Evolutionary conservation across 2,888 invertebrate genomes (phyloP), one percentile per base, ranked within the genome.

Genomic region (Ommatoiulus sabulosus): DNA sequence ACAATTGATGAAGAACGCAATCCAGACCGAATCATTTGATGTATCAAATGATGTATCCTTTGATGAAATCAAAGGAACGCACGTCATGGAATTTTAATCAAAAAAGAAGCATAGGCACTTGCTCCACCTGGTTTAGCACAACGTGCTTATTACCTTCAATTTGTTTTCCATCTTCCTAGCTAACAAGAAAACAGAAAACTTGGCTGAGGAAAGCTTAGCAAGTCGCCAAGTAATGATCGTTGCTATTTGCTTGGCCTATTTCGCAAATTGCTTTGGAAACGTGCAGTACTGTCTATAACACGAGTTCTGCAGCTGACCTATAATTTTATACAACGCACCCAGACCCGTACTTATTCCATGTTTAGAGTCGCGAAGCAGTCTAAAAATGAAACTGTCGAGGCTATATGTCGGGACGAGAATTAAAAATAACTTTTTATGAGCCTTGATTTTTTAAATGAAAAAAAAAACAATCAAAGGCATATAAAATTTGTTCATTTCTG

Each of bases 161-260:
- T 24, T 24, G 72, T n/a, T 72, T 24, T 72, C 72, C 72, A 80
- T 80, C 80, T 43, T 43, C 15, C 80, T 35, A 35, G 80, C 35
- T 24, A 80, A 80, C 7, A 35, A 80, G 80, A 80, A 57, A n/a
- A 57, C 57, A 52, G 52, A 52, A 24, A 72, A 72, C 80, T 80
- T 80, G 80, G 80, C 80, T 80, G 5, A 80, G 35, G 15, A 35
- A 80, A 80, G 12, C 80, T 35, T 35, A 80, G 80, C 35, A 80
- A 35, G 0, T 80, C 35, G 80, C 80, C 80, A 80, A 80, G 80
- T 80, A 80, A 80, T 80, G 80, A 80, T 80, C 35, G 80, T n/a
- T 72, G 72, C 72, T 72, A 24, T 20, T 72, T 24, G 72, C 72
- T 80, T 80, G 80, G 80, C 80, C 80, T 80, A 80, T 35, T 80